Evolutionary conservation across 2,888 invertebrate species (phyloP), one percentile per base, ranked within the genome.

Genomic region (Cephus spinipes): DNA sequence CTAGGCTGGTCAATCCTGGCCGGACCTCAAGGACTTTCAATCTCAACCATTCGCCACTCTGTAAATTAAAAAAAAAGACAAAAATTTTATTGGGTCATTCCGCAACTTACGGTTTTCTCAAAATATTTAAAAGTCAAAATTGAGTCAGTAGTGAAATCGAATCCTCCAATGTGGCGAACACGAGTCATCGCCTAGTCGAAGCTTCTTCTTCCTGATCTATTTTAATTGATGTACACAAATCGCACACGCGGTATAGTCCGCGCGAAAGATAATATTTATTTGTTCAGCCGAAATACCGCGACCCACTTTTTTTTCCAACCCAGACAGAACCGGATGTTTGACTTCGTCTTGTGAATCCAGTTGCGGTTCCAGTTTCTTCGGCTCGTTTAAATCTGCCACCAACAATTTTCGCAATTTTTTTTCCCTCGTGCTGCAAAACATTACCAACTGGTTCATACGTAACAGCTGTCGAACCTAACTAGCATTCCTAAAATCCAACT

Each of bases 11-110:
- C 87, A 98, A 93, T 90, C 96, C 95, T 73, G 98, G 98, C 83
- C 95, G 95, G 89, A 97, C 94, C 92, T 97, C 97, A 88, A 97
- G 94, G 82, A 98, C 95, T 90, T 97, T 96, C 85, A 98, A 93
- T 88, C 96, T 95, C 84, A 97, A 93, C 94, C 95, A 96, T 90
- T 97, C 96, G 86, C 95, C 95, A 88, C 95, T 96, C 97, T 97
- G 93, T 31, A 33, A 71, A 1, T 31, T 31, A 2, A 31, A 15
- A 68, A 73, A 23, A 23, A 12, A 11, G 33, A 15, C 9, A 36
- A 75, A 2, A 55, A 2, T 15, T 34, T 12, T 1, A n/a, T 69
- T 30, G 12, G 0, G 11, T 23, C 31, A 71, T 71, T 30, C 23
- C 9, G 23, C 6, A 2, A 33, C 6, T 30, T 69, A 11, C 4